phyloP scores from a whole-genome alignment of 2,888 invertebrate genomes.

The Argyresthia albistria region DNA sequence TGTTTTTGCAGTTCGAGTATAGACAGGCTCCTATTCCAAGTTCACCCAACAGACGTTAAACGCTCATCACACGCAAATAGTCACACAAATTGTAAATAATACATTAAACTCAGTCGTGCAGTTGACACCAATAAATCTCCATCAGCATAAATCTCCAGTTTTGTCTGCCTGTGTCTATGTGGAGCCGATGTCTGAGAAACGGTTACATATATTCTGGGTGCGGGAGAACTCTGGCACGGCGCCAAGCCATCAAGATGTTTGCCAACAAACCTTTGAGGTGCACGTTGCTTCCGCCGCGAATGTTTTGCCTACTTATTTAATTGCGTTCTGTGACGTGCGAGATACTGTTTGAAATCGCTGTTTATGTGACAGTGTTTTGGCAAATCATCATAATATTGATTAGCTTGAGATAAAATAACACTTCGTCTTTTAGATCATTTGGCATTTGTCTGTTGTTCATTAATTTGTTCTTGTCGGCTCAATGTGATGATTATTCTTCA shows the following conservation, averaged over 20 bases:
- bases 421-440: background rate
- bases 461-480: too few species aligned
- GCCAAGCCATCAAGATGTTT: slow-evolving; percentile 5
- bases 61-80: too few species aligned
- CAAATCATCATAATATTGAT: background rate
- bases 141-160: slow-evolving; percentile 5
- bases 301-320: slow-evolving; percentile 2
- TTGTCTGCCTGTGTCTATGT: slow-evolving; percentile 4
- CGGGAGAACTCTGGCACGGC: slow-evolving; percentile 4
- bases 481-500: too few species aligned
- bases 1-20: too few species aligned
- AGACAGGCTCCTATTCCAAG: too few species aligned
- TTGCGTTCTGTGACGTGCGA: background rate
- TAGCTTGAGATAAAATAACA: too few species aligned
- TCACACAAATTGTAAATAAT: too few species aligned
- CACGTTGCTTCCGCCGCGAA: slow-evolving; percentile 3
- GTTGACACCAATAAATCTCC: slow-evolving; percentile 3
- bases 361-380: background rate
- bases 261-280: slow-evolving; percentile 6
- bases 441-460: too few species aligned
- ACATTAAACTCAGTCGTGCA: slow-evolving; percentile 2
- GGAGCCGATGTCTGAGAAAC: slow-evolving; percentile 1
- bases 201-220: background rate
- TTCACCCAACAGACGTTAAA: background rate
- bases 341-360: background rate